Conservation (phyloP, 1,140 invertebrate genomes). For the Cataglyphis hispanica region DNA sequence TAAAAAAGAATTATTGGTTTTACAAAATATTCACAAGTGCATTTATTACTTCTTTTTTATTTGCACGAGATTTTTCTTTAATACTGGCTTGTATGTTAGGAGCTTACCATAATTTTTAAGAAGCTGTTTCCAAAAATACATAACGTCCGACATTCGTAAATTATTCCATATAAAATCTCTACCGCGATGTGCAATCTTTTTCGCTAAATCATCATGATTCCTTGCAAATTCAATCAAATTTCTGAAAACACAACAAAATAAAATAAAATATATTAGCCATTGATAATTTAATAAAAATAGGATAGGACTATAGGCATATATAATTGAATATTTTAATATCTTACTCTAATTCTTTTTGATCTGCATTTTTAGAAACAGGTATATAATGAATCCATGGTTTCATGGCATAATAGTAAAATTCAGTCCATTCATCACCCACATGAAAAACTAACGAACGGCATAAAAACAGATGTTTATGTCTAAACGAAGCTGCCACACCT, state of each 20-base stretch:
- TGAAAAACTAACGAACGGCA: conserved; percentile 98
- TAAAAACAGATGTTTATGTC: conserved; percentile 98
- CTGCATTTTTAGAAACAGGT: conserved; percentile 92
- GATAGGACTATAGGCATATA: not conserved
- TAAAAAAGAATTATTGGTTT: not conserved
- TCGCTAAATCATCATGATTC: conserved; percentile 91
- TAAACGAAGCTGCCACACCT: conserved; percentile 98
- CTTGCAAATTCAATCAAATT: conserved; percentile 93
- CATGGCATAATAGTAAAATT: conserved; percentile 97
- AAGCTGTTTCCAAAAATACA: conserved; percentile 95
- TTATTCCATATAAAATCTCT: conserved; percentile 94
- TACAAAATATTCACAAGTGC: conserved; percentile 24
- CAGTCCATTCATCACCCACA: conserved; percentile 97
- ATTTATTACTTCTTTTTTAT: conserved; percentile 77
- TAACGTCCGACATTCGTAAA: conserved; percentile 93
- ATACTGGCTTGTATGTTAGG: conserved; percentile 90
- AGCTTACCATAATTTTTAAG: conserved; percentile 93
- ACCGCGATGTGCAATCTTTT: conserved; percentile 94
- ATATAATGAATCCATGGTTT: conserved; percentile 99
- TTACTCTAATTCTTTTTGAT: conserved; percentile 89
- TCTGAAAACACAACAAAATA: conserved; percentile 79
- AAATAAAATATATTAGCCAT: not conserved
- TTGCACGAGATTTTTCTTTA: conserved; percentile 87
- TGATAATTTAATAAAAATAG: conserved; percentile 19
- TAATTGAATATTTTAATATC: conserved; percentile 18